These are phyloP conservation scores for Papilio demoleus DNA, from an alignment of 2,888 invertebrate species.

Conservation along the genomic window DNA sequence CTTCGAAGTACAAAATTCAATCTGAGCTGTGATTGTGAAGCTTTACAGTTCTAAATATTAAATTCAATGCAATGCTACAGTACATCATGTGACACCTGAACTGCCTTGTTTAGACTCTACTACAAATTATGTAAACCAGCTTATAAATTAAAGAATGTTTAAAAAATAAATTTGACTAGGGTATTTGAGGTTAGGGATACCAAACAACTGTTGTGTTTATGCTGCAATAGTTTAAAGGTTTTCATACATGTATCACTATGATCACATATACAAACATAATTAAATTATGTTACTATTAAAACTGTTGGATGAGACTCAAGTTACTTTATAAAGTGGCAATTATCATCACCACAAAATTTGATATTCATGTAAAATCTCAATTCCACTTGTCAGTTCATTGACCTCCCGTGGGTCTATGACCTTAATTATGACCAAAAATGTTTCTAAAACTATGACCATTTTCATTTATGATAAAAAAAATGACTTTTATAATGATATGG, in stretches of 20 bases:
- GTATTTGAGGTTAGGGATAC: not conserved
- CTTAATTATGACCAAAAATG: constrained; percentile 35
- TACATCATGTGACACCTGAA: no score
- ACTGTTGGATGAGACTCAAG: not conserved
- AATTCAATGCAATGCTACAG: no score
- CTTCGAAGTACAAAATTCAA: not conserved
- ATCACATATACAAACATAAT: not conserved
- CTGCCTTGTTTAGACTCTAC: no score
- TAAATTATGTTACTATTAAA: not conserved
- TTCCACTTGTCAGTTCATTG: constrained; percentile 37
- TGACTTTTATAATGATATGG: constrained; percentile 10
- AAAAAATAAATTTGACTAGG: no score
- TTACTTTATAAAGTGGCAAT: not conserved
- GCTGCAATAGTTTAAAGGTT: not conserved
- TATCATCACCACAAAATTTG: constrained; percentile 16
- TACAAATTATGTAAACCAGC: not conserved
- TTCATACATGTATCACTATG: not conserved
- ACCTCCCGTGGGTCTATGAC: constrained; percentile 40
- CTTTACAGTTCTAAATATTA: not conserved
- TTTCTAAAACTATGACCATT: constrained; percentile 11
- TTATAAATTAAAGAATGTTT: no score
- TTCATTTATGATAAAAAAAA: not conserved
- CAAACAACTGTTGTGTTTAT: not conserved
- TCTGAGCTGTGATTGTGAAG: not conserved
- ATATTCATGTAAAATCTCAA: constrained; percentile 14